Conservation (phyloP, 2,888 invertebrate species). For the Seira sanloemensis region DNA sequence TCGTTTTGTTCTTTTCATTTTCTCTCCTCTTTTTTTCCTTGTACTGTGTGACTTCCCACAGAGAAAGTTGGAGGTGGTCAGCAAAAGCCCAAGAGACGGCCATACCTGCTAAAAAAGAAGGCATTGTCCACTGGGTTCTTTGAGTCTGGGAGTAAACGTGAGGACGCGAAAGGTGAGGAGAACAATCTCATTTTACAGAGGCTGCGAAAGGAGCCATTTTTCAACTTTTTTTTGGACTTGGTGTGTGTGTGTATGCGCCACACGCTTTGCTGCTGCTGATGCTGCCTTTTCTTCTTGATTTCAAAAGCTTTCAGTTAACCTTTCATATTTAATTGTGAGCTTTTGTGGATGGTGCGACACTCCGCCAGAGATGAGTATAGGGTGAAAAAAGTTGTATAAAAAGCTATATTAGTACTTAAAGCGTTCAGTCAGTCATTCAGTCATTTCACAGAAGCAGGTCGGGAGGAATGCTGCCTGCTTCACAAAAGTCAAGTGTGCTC, state of each 20-base stretch:
- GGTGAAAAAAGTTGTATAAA: too few relatives aligned
- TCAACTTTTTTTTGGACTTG: neutral
- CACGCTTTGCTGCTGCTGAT: neutral
- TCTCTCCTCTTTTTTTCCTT: neutral
- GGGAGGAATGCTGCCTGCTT: conserved; percentile 30
- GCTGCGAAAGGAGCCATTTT: neutral
- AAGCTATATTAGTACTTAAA: too few relatives aligned
- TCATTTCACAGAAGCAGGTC: conserved; percentile 8
- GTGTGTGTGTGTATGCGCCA: too few relatives aligned
- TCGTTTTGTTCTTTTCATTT: neutral
- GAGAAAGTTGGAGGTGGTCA: conserved; percentile 76
- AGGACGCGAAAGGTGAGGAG: conserved; percentile 71
- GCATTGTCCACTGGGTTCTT: conserved; percentile 92
- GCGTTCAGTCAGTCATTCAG: conserved; percentile 32
- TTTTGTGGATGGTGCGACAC: too few relatives aligned
- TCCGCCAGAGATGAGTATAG: too few relatives aligned
- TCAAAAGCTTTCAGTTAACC: conserved; percentile 9
- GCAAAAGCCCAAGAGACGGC: conserved; percentile 85
- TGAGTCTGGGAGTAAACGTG: conserved; percentile 78
- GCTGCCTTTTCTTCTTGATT: conserved; percentile 17
- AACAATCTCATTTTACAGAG: neutral
- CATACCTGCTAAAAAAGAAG: conserved; percentile 89
- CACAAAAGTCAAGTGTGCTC: neutral
- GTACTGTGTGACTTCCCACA: conserved; percentile 13
- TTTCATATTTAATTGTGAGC: neutral